Conservation (phyloP, 2,113 vertebrate genomes). For the Hippocampus mohnikei region DNA sequence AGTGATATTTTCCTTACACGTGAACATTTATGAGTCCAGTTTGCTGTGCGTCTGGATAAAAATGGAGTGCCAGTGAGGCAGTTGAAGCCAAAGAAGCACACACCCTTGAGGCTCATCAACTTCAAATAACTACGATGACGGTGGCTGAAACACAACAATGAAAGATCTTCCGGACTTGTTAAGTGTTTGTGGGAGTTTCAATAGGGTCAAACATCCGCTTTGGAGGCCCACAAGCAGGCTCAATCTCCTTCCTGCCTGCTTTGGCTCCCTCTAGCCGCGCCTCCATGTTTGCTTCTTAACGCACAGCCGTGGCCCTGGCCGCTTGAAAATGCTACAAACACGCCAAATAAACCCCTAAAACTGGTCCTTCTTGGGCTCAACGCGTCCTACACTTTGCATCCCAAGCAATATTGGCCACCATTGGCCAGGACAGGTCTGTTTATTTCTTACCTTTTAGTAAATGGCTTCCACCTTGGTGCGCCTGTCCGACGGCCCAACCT, state of each 20-base stretch:
- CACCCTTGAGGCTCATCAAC: constrained; percentile 14
- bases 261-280: constrained; percentile 75
- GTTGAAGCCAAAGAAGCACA: constrained; percentile 15
- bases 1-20: neutral
- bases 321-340: constrained; percentile 25
- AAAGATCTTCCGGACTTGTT: constrained; percentile 26
- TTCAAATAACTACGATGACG: constrained; percentile 27
- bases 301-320: constrained; percentile 59
- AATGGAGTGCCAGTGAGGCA: constrained; percentile 18
- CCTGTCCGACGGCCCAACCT: constrained; percentile 60
- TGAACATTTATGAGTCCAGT: constrained; percentile 38
- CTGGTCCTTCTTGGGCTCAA: constrained; percentile 19
- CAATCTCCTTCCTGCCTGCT: constrained; percentile 41
- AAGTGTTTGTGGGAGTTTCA: constrained; percentile 40
- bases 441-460: constrained; percentile 68
- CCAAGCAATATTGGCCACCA: constrained; percentile 34
- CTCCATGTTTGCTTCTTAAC: constrained; percentile 68
- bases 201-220: constrained; percentile 13
- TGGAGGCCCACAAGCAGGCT: constrained; percentile 11
- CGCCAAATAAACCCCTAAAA: constrained; percentile 56
- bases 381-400: constrained; percentile 10
- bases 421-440: constrained; percentile 21
- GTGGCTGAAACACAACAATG: constrained; percentile 31
- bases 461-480: constrained; percentile 25
- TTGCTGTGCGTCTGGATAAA: constrained; percentile 25